Base-by-base conservation (phyloP, 2,797 vertebrate genomes). In the Phoeniculus purpureus region DNA sequence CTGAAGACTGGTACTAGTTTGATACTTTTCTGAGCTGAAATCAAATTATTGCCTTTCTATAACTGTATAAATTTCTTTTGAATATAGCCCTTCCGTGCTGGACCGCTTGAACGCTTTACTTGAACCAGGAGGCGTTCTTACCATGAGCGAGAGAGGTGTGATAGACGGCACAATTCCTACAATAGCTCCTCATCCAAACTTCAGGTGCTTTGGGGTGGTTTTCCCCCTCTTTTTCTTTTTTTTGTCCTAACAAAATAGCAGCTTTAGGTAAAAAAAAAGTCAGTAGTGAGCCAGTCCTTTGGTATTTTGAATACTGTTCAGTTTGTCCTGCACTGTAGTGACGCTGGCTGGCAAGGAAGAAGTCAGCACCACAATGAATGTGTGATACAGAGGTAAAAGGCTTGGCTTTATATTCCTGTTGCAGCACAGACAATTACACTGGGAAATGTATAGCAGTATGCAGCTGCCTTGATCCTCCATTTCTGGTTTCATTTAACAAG, bases 41-140 rank as follows among this genome's bases (percentile, higher is more conserved):
- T n/a, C 8, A 31, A 56, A 17, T 5, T 55, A 32, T n/a, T 80
- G 37, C 32, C 9, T 71, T 56, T 83, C 77, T 37, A 9, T 92
- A 90, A 95, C 73, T 20, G 27, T 47, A 16, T 34, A 8, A 1
- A 34, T 54, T 90, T 94, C 37, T 93, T 48, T 95, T 71, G 14
- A 90, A n/a, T 93, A 14, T 11, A 99, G 99, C 93, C 98, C 99
- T 8, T 99, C 99, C 32, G 99, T 99, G 67, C 95, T 99, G 96
- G 99, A 99, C 96, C 98, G 99, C 29, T 97, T 99, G 91, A 99
- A 99, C 65, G 99, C 99, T 77, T 96, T 99, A 58, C 98, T 99
- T 84, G 99, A 99, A 84, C 99, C 99, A 20, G 98, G 98, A 27
- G 99, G 99, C 8, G 98, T 98, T 50, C 98, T 99, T 78, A 98